Percentiles rank a stretch among this genome's conserved stretches.
phyloP scores from a whole-genome alignment of 1,140 invertebrate genomes.

The Drosophila azteca region DNA sequence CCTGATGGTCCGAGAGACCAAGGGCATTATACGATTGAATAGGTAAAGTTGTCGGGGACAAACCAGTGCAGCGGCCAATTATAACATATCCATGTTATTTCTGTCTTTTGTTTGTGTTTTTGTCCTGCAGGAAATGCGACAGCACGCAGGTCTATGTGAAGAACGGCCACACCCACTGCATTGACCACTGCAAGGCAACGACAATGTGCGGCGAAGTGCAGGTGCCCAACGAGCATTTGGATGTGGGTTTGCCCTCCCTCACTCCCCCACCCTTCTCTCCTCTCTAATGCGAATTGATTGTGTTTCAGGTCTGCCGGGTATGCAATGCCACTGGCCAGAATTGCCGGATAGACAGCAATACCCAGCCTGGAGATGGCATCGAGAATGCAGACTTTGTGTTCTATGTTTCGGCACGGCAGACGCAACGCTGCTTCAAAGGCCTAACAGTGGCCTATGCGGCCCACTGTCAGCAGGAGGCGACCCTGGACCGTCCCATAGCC shows the following conservation, averaged over 20 bases:
- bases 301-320: constrained; percentile 90
- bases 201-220: constrained; percentile 97
- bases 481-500: constrained; percentile 96
- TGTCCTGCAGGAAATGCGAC: constrained; percentile 89
- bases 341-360: constrained; percentile 85
- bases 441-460: constrained; percentile 98
- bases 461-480: constrained; percentile 98
- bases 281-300: not conserved
- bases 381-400: constrained; percentile 96
- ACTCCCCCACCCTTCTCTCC: not conserved
- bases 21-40: constrained; percentile 92
- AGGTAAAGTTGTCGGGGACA: constrained; percentile 86
- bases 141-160: constrained; percentile 93
- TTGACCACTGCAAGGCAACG: constrained; percentile 91
- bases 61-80: not conserved
- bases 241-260: constrained; percentile 87
- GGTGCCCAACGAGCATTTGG: constrained; percentile 95
- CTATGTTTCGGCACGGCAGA: constrained; percentile 97
- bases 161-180: constrained; percentile 93
- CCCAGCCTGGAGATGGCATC: constrained; percentile 88
- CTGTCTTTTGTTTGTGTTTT: constrained; percentile 8
- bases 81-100: constrained; percentile 16
- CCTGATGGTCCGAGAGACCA: constrained; percentile 93
- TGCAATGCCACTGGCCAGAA: constrained; percentile 93
- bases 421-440: constrained; percentile 94